Base-by-base conservation (phyloP, 1,140 invertebrate genomes). In the Zaprionus davidi region DNA sequence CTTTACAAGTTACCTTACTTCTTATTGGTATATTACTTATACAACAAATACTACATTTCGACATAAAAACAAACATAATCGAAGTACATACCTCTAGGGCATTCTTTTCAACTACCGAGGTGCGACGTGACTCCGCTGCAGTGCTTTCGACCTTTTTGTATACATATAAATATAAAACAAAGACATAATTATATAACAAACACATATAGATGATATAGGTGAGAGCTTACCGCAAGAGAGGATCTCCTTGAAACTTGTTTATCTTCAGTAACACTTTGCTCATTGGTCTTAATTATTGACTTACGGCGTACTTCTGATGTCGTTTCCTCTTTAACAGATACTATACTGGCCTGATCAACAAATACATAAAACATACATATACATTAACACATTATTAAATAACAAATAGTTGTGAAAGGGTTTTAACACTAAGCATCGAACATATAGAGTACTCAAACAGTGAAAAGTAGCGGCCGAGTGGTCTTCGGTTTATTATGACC, bases 41-140 rank as follows among this genome's bases (percentile, higher is more conserved):
- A 6, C 38, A 15, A 15, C n/a, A n/a, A 5, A 15, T 41, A 6
- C 7, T 41, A n/a, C 38, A 41, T n/a, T 41, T 41, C 5, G 2
- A n/a, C 5, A 41, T 6, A 41, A n/a, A 15, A 41, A 15, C 24
- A 26, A 15, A 13, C 4, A 41, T 6, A 41, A n/a, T 34, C 3
- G 3, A 34, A 9, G 9, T 73, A 81, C 75, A 86, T 85, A 94
- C 95, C 94, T 95, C 94, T 77, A 94, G 90, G 41, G 92, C 91
- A 81, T 94, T 94, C 79, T 94, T 94, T 82, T 95, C 95, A 53
- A 94, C 90, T 34, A 95, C 85, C n/a, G 95, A 96, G 63, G 95
- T 94, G 44, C 94, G 93, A 63, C 95, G 93, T 73, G 95, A 95
- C 78, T 96, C 95, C 46, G 93, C 93, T 51, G 93, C 95, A 17